Conservation (phyloP, 2,113 vertebrate genomes). For the Plotosus lineatus region DNA sequence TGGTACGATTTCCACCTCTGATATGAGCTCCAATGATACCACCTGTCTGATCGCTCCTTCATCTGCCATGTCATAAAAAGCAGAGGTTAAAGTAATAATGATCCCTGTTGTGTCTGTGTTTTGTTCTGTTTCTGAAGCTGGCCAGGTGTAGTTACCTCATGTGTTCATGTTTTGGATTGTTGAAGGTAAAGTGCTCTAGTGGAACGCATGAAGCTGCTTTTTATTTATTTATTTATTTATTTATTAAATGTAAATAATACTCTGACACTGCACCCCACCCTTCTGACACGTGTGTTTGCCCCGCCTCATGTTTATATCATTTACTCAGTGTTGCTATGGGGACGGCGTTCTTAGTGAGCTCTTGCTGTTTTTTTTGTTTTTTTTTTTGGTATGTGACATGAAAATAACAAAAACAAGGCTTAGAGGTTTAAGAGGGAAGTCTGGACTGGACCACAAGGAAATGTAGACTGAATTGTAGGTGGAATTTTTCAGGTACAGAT, state of each 20-base stretch:
- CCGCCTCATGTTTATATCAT: slow-evolving; percentile 59
- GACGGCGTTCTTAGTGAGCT: slow-evolving; percentile 60
- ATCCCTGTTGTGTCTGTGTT: slow-evolving; percentile 49
- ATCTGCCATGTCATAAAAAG: neutral
- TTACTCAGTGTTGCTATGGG: slow-evolving; percentile 65
- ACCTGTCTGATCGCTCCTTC: neutral
- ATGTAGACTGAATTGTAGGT: neutral
- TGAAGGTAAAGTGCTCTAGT: slow-evolving; percentile 63
- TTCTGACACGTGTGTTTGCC: slow-evolving; percentile 37
- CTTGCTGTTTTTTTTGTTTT: slow-evolving; percentile 53
- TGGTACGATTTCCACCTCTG: neutral
- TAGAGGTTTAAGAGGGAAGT: neutral
- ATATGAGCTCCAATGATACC: neutral
- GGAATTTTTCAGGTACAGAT: slow-evolving; percentile 4
- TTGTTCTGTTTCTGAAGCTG: slow-evolving; percentile 57
- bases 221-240: neutral
- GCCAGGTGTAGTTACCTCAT: slow-evolving; percentile 59
- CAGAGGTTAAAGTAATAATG: slow-evolving; percentile 35
- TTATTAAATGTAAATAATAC: neutral
- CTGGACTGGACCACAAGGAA: neutral
- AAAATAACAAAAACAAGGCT: slow-evolving; percentile 19
- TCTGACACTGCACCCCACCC: slow-evolving; percentile 33
- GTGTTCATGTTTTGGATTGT: slow-evolving; percentile 61
- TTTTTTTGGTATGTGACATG: slow-evolving; percentile 55
- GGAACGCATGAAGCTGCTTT: slow-evolving; percentile 50